Conservation (phyloP, 2,113 vertebrate genomes). For the Nothoprocta perdicaria region DNA sequence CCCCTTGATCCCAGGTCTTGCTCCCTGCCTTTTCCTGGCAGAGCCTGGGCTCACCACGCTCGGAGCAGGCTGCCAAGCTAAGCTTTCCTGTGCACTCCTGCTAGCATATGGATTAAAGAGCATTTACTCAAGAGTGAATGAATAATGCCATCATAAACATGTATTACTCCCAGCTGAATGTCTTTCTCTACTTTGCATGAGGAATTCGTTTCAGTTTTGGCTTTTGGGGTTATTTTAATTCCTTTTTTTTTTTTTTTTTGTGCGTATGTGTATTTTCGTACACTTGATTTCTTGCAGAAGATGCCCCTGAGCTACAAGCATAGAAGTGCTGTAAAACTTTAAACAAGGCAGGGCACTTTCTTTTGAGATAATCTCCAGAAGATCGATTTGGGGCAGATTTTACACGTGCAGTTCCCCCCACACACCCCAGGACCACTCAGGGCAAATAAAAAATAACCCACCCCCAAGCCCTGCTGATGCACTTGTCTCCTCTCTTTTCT, state of each 20-base stretch:
- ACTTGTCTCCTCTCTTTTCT: too few relatives aligned
- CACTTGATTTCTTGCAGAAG: not conserved
- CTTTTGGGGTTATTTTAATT: not conserved
- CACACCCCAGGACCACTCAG: too few relatives aligned
- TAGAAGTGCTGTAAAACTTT: not conserved
- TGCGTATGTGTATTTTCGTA: not conserved
- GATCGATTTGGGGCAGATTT: not conserved
- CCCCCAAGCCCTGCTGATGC: too few relatives aligned
- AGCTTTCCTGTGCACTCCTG: not conserved
- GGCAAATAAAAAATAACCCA: not conserved
- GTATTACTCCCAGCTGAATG: not conserved
- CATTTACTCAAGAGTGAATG: not conserved
- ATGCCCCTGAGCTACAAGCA: not conserved
- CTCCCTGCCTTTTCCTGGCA: not conserved
- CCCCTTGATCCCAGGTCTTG: not conserved
- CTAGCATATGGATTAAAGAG: not conserved
- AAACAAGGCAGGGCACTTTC: not conserved
- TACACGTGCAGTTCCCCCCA: not conserved
- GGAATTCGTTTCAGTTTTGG: not conserved
- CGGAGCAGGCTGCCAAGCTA: not conserved
- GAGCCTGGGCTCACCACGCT: too few relatives aligned
- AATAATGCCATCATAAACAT: not conserved
- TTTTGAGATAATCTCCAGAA: not conserved
- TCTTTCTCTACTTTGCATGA: not conserved
- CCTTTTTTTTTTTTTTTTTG: not conserved